These are phyloP conservation scores for Saxidomus purpurata DNA, from an alignment of 1,140 invertebrate species.

Conservation along the genomic window DNA sequence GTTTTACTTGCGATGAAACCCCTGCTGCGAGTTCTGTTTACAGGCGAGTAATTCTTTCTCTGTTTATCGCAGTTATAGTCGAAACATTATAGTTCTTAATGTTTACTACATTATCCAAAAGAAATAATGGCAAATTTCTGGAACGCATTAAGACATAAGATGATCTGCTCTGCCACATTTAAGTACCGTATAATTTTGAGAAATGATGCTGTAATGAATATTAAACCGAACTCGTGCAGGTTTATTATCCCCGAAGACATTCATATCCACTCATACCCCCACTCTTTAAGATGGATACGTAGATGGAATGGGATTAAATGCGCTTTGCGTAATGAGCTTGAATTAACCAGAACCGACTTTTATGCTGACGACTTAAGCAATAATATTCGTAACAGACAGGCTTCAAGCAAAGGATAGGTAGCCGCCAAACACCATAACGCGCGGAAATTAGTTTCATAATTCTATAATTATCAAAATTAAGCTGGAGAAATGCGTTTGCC, in stretches of 20 bases:
- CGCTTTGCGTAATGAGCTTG: background rate
- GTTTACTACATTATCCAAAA: too few species aligned
- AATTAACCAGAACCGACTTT: background rate
- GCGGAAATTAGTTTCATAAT: too few species aligned
- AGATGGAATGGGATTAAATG: background rate
- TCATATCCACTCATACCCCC: background rate
- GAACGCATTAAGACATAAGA: background rate
- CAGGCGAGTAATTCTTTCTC: background rate
- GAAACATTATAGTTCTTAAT: background rate
- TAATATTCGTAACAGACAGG: background rate
- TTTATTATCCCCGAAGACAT: background rate
- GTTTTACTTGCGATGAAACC: too few species aligned
- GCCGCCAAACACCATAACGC: too few species aligned
- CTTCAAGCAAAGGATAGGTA: background rate
- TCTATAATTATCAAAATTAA: too few species aligned
- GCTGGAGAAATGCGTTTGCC: too few species aligned
- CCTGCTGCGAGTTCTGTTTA: too few species aligned
- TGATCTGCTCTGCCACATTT: background rate
- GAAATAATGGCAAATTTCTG: background rate
- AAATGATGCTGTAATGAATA: background rate
- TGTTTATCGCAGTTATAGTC: background rate
- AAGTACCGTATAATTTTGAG: background rate
- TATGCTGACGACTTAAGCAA: background rate
- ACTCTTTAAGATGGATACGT: background rate
- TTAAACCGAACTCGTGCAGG: background rate